phyloP scores from a whole-genome alignment of 2,113 vertebrate genomes.

The Prinia subflava region DNA sequence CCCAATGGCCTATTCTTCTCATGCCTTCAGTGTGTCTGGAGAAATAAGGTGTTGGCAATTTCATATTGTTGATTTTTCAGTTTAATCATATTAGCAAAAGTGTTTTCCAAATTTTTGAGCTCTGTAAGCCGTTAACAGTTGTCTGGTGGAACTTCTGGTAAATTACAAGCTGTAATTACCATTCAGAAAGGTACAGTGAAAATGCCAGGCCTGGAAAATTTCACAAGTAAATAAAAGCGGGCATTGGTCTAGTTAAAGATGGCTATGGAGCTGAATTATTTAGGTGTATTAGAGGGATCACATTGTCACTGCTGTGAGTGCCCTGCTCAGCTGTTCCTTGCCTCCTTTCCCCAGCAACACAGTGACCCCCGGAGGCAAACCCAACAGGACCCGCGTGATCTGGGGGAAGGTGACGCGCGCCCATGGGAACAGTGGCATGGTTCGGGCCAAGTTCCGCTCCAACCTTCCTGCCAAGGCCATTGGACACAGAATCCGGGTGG shows the following conservation, averaged over 20 bases:
- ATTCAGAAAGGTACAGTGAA: background rate
- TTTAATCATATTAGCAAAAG: background rate
- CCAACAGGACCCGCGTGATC: constrained; percentile 97
- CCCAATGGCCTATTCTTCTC: background rate
- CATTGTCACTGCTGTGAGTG: background rate
- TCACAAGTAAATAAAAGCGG: background rate
- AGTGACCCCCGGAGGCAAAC: constrained; percentile 92
- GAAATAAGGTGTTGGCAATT: background rate
- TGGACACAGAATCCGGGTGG: constrained; percentile 94
- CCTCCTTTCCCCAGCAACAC: constrained; percentile 81
- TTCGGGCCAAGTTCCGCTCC: constrained; percentile 94
- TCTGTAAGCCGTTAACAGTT: background rate
- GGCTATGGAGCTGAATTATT: background rate
- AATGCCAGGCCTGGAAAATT: background rate
- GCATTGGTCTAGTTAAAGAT: background rate
- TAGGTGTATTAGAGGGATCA: background rate
- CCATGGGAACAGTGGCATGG: constrained; percentile 97
- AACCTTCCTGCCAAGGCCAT: constrained; percentile 98
- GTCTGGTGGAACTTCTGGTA: background rate
- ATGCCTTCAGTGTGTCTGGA: background rate
- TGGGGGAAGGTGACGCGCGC: constrained; percentile 96
- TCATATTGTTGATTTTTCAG: background rate
- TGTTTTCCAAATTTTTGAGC: background rate
- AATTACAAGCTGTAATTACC: background rate
- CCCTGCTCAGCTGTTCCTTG: background rate